These are phyloP conservation scores for Catonia carolina DNA, from an alignment of 2,888 invertebrate genomes.

Conservation along the genomic window DNA sequence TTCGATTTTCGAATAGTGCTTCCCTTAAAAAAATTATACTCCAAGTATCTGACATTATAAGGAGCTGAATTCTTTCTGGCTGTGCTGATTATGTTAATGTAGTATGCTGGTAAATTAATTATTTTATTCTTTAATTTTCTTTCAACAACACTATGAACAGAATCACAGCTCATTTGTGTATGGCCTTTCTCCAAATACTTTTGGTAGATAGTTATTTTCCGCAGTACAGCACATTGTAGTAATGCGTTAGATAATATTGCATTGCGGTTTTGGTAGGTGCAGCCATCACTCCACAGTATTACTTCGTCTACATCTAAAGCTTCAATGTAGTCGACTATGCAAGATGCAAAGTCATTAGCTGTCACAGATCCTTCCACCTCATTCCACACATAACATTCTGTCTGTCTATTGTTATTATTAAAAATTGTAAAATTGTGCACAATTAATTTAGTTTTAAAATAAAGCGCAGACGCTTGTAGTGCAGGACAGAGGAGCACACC, in stretches of 20 bases:
- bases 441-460: background rate
- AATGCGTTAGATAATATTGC: conserved; percentile 34
- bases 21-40: conserved; percentile 17
- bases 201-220: conserved; percentile 33
- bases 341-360: conserved; percentile 19
- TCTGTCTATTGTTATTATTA: conserved; percentile 15
- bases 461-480: background rate
- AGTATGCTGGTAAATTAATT: conserved; percentile 12
- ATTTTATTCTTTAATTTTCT: background rate
- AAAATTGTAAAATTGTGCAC: conserved; percentile 8
- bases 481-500: conserved; percentile 7
- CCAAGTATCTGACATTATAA: conserved; percentile 7
- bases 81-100: background rate
- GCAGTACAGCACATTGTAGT: conserved; percentile 28
- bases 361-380: conserved; percentile 17
- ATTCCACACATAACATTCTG: conserved; percentile 20
- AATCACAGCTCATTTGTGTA: conserved; percentile 37
- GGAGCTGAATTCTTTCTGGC: conserved; percentile 11
- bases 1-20: no score
- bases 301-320: conserved; percentile 18
- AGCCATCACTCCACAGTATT: conserved; percentile 36
- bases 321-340: conserved; percentile 17
- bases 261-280: conserved; percentile 36
- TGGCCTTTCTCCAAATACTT: conserved; percentile 37
- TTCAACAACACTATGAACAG: conserved; percentile 34